These are phyloP conservation scores for Cynopterus brachyotis DNA, from an alignment of 2,113 vertebrate species.

Conservation along the genomic window DNA sequence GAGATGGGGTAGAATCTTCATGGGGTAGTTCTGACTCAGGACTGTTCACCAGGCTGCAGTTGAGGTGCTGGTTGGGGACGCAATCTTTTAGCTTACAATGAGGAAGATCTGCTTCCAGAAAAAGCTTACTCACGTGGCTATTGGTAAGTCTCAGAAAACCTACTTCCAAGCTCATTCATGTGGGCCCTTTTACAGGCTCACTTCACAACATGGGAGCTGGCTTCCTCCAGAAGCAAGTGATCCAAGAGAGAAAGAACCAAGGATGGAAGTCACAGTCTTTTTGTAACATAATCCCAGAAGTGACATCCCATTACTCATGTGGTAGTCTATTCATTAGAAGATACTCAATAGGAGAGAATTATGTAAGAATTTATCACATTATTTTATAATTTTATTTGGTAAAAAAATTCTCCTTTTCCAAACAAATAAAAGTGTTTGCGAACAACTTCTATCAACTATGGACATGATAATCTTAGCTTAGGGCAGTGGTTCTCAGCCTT, in stretches of 20 bases:
- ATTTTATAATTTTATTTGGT: background rate
- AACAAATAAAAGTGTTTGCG: background rate
- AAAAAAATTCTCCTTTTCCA: background rate
- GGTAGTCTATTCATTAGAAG: background rate
- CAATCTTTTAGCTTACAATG: background rate
- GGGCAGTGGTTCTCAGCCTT: background rate
- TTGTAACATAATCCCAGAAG: background rate
- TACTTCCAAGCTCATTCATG: background rate
- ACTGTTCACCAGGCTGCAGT: too few species aligned
- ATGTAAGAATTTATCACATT: background rate
- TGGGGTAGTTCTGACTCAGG: background rate
- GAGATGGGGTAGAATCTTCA: background rate
- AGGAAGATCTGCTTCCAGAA: background rate
- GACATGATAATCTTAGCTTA: background rate
- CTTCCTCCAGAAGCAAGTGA: background rate
- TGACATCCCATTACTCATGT: background rate
- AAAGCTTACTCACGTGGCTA: too few species aligned
- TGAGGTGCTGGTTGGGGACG: background rate
- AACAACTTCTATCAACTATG: background rate
- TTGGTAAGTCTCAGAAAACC: background rate
- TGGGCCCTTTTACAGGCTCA: background rate
- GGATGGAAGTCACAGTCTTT: background rate
- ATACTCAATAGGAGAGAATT: background rate
- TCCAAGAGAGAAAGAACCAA: background rate
- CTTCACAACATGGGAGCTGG: background rate